Evolutionary conservation across 1,140 invertebrate genomes (phyloP).

Genomic region (Drosophila bipectinata): DNA sequence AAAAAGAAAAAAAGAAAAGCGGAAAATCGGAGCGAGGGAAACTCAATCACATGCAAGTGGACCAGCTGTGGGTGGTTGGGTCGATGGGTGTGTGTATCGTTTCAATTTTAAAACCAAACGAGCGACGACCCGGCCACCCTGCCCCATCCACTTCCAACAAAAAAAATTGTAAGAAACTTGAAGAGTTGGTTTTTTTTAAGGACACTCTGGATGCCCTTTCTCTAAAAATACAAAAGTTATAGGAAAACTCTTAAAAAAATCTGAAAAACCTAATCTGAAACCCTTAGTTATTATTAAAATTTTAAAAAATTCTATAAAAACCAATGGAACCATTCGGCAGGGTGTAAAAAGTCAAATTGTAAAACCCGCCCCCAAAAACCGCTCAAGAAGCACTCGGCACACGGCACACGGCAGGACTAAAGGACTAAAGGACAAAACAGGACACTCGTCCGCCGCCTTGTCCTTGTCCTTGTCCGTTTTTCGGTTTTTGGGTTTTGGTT

Average conservation of each 20-base stretch:
- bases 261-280: no score
- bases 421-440: slow-evolving; percentile 43
- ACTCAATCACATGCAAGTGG: slow-evolving; percentile 72
- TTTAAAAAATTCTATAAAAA: neutral
- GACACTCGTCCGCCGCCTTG: slow-evolving; percentile 39
- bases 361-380: slow-evolving; percentile 61
- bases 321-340: neutral
- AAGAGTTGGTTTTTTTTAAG: neutral
- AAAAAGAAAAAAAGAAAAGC: neutral
- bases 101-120: slow-evolving; percentile 77
- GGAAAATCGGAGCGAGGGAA: slow-evolving; percentile 24
- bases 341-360: slow-evolving; percentile 8
- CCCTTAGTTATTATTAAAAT: no score
- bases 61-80: slow-evolving; percentile 8
- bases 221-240: no score
- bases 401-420: slow-evolving; percentile 36
- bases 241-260: no score
- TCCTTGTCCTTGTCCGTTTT: slow-evolving; percentile 27
- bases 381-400: slow-evolving; percentile 57
- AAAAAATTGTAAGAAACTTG: slow-evolving; percentile 18
- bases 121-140: slow-evolving; percentile 46
- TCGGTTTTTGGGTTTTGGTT: slow-evolving; percentile 16
- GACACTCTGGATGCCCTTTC: neutral
- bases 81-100: slow-evolving; percentile 56
- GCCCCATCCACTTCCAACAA: slow-evolving; percentile 1